Evolutionary conservation across 2,888 invertebrate genomes (phyloP), one percentile per base, ranked within the genome.

Genomic region (Microctonus aethiopoides): DNA sequence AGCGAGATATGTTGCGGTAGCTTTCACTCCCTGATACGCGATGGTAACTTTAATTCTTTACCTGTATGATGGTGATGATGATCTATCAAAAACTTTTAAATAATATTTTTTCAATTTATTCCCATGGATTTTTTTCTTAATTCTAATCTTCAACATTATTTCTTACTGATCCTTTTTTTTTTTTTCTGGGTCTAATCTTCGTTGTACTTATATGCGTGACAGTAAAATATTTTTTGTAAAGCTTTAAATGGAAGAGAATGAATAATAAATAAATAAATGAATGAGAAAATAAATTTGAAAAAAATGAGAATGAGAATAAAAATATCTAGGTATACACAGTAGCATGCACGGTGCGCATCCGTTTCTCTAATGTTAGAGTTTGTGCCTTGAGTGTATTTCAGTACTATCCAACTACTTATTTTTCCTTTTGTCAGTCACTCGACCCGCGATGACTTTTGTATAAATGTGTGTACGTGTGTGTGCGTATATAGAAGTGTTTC

Each of bases 331-430:
- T 36, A 36, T 36, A 36, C 13, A n/a, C n/a, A n/a, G n/a, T n/a
- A n/a, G n/a, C n/a, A n/a, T n/a, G 7, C 10, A 10, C 10, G 10
- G 16, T 1, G 63, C 7, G 51, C n/a, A 56, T 65, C 56, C 56
- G 26, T 64, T 39, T 39, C 24, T 56, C 65, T 65, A 65, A 65
- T 65, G 65, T 65, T 65, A 65, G 56, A 65, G 56, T 65, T 34
- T 29, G 57, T 29, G 52, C 6, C 22, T 39, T 20, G 20, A n/a
- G 46, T 46, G 39, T 65, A 65, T 65, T 65, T 65, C 65, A 65
- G 65, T 56, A 46, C 16, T 46, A 22, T n/a, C 52, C 39, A 11
- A 13, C 6, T 16, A 57, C 20, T 39, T 65, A 56, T 65, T 65
- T 65, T 65, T n/a, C 56, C 39, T 65, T 57, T 65, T 65, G 65